phyloP scores from a whole-genome alignment of 2,797 vertebrate genomes.

The Eremophila alpestris region DNA sequence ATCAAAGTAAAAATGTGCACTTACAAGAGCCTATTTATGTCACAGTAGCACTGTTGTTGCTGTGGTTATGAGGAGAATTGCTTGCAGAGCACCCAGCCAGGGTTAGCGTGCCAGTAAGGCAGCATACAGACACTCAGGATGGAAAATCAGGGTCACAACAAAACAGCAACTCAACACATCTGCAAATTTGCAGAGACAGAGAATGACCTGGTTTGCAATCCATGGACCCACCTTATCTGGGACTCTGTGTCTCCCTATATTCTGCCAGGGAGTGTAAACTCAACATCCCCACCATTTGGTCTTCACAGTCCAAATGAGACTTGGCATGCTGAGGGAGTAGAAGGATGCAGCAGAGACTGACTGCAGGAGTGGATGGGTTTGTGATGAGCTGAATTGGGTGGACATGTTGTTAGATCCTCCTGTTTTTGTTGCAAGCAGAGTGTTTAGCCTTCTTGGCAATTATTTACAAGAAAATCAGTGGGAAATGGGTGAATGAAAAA shows the following conservation, averaged over 20 bases:
- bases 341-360: background rate
- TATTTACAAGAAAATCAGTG: background rate
- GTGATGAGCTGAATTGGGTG: background rate
- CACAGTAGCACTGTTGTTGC: background rate
- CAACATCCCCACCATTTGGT: background rate
- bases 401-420: background rate
- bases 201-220: background rate
- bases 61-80: background rate
- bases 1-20: background rate
- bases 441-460: background rate
- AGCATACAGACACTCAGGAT: fast-evolving
- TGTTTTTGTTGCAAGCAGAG: background rate
- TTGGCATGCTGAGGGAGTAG: background rate
- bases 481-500: background rate
- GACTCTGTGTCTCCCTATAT: background rate
- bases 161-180: background rate
- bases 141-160: background rate
- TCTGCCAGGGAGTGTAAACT: background rate
- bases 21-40: background rate
- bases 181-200: background rate
- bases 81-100: background rate
- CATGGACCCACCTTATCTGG: background rate
- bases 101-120: background rate
- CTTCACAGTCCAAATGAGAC: background rate
- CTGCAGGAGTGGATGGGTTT: background rate